phyloP scores from a whole-genome alignment of 2,797 vertebrate genomes.

The Manis crassicaudata region DNA sequence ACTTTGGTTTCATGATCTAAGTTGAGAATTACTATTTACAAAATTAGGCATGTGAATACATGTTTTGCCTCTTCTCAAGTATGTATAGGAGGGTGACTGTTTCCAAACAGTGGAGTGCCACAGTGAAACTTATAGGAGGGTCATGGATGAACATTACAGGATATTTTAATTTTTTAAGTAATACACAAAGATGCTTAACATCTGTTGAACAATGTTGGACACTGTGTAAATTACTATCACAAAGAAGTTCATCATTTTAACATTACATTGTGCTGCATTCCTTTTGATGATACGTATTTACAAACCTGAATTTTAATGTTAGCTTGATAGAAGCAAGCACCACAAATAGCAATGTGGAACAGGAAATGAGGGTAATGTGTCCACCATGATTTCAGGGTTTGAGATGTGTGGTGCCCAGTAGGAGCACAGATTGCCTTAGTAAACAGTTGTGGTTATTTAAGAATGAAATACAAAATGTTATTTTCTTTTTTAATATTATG shows the following conservation, averaged over 20 bases:
- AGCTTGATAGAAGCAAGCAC: not conserved
- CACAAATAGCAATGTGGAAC: not conserved
- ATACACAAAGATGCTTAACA: not conserved
- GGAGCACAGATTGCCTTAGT: not conserved
- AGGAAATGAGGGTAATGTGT: not conserved
- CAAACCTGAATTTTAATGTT: not conserved
- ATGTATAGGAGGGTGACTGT: not conserved
- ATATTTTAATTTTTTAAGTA: not conserved
- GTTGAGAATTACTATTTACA: not conserved
- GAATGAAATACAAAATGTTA: not conserved
- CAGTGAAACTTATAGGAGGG: not conserved
- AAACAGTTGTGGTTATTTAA: not conserved
- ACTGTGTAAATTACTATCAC: not conserved
- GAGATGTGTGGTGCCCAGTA: not conserved
- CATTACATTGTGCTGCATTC: not conserved
- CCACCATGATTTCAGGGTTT: not conserved
- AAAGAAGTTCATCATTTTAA: not conserved
- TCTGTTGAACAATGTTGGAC: not conserved
- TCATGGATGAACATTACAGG: not conserved
- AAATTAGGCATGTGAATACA: not conserved
- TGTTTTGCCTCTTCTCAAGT: not conserved
- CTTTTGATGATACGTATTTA: not conserved
- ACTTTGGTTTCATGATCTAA: not conserved
- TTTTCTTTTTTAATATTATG: not conserved
- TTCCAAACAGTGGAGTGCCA: not conserved